Percentiles rank a stretch among this genome's conserved stretches.
phyloP scores from a whole-genome alignment of 2,797 vertebrate species.

The Coilia nasus region DNA sequence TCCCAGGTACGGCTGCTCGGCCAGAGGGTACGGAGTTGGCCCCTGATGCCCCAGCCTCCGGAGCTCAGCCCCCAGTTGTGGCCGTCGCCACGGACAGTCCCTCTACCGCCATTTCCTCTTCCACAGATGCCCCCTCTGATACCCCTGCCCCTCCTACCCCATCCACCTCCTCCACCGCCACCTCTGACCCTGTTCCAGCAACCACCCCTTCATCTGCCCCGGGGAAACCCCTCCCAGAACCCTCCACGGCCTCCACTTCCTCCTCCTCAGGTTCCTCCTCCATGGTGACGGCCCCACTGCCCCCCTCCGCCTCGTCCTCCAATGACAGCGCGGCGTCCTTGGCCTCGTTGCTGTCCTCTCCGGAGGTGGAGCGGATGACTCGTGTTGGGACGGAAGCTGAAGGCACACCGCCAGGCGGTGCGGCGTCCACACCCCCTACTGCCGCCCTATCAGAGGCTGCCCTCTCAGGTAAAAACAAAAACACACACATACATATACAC shows the following conservation, averaged over 20 bases:
- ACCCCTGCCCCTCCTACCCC: conserved; percentile 35
- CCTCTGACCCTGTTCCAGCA: conserved; percentile 43
- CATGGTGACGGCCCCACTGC: conserved; percentile 72
- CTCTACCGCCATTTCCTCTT: conserved; percentile 10
- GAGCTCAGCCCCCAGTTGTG: conserved; percentile 57
- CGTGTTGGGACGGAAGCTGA: conserved; percentile 61
- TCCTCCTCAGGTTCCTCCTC: conserved; percentile 71
- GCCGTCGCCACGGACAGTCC: conserved; percentile 58
- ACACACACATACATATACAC: conserved; percentile 27
- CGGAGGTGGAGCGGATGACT: conserved; percentile 81
- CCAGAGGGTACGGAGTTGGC: conserved; percentile 70
- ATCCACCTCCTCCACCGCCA: conserved; percentile 14
- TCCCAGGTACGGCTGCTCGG: conserved; percentile 79
- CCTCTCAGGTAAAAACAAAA: conserved; percentile 69
- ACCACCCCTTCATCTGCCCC: conserved; percentile 59
- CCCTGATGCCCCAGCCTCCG: conserved; percentile 71
- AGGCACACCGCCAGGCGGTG: conserved; percentile 47
- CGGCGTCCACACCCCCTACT: conserved; percentile 58
- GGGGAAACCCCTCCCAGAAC: conserved; percentile 57
- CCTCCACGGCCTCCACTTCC: conserved; percentile 51
- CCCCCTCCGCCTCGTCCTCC: conserved; percentile 77
- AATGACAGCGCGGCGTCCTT: conserved; percentile 74
- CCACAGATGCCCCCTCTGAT: conserved; percentile 4
- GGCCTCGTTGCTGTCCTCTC: conserved; percentile 76
- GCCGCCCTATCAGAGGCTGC: conserved; percentile 69